These are phyloP conservation scores for Bradypus variegatus DNA, from an alignment of 2,797 vertebrate genomes.

Conservation along the genomic window DNA sequence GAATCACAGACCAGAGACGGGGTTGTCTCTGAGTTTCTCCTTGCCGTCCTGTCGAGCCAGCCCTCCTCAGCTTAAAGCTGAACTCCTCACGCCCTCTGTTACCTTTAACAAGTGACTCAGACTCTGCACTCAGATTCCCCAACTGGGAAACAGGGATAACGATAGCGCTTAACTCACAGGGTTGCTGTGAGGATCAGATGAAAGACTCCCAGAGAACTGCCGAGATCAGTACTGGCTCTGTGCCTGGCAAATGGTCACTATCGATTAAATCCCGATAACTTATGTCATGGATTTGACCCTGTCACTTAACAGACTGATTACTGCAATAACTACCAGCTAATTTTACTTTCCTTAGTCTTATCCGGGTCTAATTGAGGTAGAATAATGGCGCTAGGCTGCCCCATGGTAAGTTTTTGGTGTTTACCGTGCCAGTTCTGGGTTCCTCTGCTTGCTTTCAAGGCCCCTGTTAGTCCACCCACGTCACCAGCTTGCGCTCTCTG, in stretches of 20 bases:
- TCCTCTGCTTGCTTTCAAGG: background rate
- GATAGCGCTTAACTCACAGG: background rate
- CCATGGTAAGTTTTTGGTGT: background rate
- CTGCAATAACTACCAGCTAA: background rate
- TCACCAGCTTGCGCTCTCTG: background rate
- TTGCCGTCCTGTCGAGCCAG: background rate
- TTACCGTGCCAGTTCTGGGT: background rate
- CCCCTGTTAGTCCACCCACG: background rate
- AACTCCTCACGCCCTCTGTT: background rate
- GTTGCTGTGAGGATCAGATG: background rate
- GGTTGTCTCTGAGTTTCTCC: background rate
- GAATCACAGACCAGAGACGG: background rate
- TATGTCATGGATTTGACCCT: background rate
- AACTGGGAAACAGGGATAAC: background rate
- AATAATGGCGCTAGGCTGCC: background rate
- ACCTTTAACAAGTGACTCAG: background rate
- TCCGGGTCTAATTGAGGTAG: background rate
- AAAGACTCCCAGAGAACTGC: constrained; percentile 4
- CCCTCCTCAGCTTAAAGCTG: background rate
- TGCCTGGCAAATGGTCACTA: background rate
- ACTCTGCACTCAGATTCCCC: background rate
- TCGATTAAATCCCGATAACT: background rate
- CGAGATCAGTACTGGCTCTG: background rate
- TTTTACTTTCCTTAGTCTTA: constrained; percentile 6
- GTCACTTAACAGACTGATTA: background rate